Evolutionary conservation across 2,113 vertebrate genomes (phyloP).

Genomic region (Microcebus lehilahytsara): DNA sequence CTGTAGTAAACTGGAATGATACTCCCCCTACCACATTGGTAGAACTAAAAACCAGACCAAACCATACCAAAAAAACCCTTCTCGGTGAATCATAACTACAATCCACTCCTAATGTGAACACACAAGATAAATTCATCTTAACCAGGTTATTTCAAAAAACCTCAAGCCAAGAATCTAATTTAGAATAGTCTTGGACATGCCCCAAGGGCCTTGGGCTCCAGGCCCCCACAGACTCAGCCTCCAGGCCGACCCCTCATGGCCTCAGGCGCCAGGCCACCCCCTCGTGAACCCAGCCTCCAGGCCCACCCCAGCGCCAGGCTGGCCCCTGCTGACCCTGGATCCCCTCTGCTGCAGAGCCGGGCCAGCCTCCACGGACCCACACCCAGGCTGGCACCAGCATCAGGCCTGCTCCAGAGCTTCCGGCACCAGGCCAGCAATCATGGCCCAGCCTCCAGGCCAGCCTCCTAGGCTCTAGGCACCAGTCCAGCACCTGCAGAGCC

Average conservation of each 20-base stretch:
- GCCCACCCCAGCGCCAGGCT: neutral
- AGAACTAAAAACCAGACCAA: neutral
- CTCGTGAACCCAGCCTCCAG: neutral
- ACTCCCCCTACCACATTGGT: neutral
- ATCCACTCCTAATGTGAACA: neutral
- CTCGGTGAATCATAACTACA: neutral
- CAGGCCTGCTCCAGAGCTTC: too few species aligned
- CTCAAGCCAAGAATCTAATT: neutral
- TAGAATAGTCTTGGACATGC: neutral
- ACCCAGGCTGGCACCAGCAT: too few species aligned
- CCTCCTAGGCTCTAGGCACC: neutral
- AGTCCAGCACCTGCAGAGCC: neutral
- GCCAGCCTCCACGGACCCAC: neutral
- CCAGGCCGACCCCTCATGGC: too few species aligned
- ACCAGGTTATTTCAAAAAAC: neutral
- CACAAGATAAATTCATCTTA: neutral
- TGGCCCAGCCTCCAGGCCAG: neutral
- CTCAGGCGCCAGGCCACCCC: too few species aligned
- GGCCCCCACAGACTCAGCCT: too few species aligned
- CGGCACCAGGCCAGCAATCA: neutral
- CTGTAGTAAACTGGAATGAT: neutral
- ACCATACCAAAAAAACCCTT: neutral
- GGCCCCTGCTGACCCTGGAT: neutral
- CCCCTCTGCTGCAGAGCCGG: neutral
- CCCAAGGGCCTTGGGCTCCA: too few species aligned